phyloP scores from a whole-genome alignment of 2,888 invertebrate species.

The Hemaris fuciformis region DNA sequence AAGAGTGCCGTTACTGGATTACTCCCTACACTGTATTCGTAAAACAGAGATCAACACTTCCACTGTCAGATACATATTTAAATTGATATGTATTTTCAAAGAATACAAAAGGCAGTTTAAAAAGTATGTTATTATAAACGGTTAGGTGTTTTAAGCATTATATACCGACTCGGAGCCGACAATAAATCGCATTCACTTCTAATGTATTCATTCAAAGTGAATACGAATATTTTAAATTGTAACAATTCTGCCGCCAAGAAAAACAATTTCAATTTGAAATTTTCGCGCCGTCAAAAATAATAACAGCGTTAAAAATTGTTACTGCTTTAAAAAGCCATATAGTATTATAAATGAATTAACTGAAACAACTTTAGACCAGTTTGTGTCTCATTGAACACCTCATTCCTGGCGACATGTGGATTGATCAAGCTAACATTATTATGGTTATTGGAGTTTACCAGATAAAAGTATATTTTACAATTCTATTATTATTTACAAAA shows the following conservation, averaged over 20 bases:
- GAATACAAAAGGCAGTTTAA: conserved; percentile 14
- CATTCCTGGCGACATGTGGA: conserved; percentile 19
- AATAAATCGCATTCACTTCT: background rate
- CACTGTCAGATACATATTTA: conserved; percentile 52
- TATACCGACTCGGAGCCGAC: background rate
- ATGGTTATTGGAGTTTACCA: conserved; percentile 30
- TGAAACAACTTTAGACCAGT: background rate
- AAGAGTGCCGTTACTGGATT: conserved; percentile 26
- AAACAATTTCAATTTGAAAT: background rate
- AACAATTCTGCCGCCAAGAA: background rate
- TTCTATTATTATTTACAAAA: conserved; percentile 71
- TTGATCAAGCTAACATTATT: conserved; percentile 26
- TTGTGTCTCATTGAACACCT: background rate
- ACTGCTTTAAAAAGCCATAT: background rate
- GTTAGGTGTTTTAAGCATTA: conserved; percentile 4
- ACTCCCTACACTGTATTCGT: conserved; percentile 31
- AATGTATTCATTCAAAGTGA: background rate
- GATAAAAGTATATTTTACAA: conserved; percentile 58
- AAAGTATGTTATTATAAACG: conserved; percentile 25
- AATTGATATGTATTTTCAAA: conserved; percentile 69
- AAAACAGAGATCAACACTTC: conserved; percentile 58
- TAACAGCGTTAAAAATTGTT: background rate
- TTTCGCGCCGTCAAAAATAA: background rate
- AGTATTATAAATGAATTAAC: background rate
- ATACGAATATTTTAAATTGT: background rate